phyloP scores from a whole-genome alignment of 2,888 invertebrate genomes.

The Bursaphelenchus okinawaensis region DNA sequence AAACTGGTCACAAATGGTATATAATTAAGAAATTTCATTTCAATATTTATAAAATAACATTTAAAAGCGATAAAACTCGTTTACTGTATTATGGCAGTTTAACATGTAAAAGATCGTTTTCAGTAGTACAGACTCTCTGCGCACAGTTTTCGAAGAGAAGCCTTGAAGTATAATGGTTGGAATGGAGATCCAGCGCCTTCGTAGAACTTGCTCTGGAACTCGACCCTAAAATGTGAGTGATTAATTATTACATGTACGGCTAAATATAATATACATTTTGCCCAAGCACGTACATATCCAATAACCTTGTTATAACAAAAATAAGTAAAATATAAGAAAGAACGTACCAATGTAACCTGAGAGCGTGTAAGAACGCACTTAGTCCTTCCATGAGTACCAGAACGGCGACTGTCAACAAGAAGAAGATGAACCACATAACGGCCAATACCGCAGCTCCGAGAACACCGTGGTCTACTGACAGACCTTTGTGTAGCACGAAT shows the following conservation, averaged over 20 bases:
- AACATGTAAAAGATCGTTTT: too few species aligned
- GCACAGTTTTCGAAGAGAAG: conserved; percentile 21
- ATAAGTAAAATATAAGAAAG: too few species aligned
- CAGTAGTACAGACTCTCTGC: conserved; percentile 8
- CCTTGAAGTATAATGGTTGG: conserved; percentile 69
- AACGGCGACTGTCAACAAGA: conserved; percentile 50
- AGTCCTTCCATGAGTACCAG: conserved; percentile 57
- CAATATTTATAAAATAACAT: too few species aligned
- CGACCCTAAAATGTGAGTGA: conserved; percentile 70
- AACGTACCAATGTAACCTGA: conserved; percentile 50
- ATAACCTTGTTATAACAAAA: too few species aligned
- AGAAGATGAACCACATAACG: conserved; percentile 78
- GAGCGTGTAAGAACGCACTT: conserved; percentile 51
- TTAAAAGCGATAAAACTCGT: too few species aligned
- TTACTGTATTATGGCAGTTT: too few species aligned
- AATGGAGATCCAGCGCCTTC: conserved; percentile 81
- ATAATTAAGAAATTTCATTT: too few species aligned
- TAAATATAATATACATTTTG: not conserved
- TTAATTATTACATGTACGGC: too few species aligned
- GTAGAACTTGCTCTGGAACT: conserved; percentile 98
- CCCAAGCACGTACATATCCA: too few species aligned
- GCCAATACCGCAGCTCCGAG: conserved; percentile 13
- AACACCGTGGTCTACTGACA: conserved; percentile 61
- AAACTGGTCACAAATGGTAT: too few species aligned
- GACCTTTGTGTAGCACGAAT: conserved; percentile 74